Base-by-base conservation (phyloP, 2,888 invertebrate genomes). In the Pharmacophagus antenor region DNA sequence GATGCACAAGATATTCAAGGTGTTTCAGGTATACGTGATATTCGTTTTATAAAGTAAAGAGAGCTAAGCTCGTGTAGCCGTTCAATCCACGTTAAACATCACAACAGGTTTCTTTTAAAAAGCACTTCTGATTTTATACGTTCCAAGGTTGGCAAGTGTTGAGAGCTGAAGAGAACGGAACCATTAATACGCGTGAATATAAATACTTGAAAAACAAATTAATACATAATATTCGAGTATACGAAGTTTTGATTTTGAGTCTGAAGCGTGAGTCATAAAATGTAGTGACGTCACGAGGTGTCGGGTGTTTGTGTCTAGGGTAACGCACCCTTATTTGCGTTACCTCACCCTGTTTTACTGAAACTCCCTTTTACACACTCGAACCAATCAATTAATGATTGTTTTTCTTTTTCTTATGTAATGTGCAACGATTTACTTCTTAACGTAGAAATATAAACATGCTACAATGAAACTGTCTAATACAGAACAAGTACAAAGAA, bases 271-370 rank as follows among this genome's bases (percentile, higher is more conserved):
- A 71, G 63, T 70, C 72, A 71, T 64, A 64, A 66, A 56, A 37
- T 27, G 55, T 46, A 62, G 61, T 71, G 71, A 71, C 72, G 71
- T 72, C 70, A 72, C 60, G 58, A 68, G 68, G 71, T 66, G 68
- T 63, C 63, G 64, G 62, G 62, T 53, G 58, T 53, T 44, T 47
- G 60, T 46, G 51, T 55, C 31, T 41, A 10, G 50, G 60, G 60
- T 56, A 60, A 56, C 63, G 65, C 70, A 67, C 72, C 72, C 70
- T 65, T 62, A 65, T 56, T 65, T 62, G 63, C 65, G 61, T 56
- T 62, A 58, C 68, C 53, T 46, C 53, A 31, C 59, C 55, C 62
- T 61, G 56, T 56, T 62, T 70, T 70, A 70, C 67, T 70, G 70
- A 71, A 67, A 22, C 42, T 27, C 62, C 60, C 58, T 57, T 60